Conservation (phyloP, 1,140 invertebrate genomes). For the Drosophila persimilis region DNA sequence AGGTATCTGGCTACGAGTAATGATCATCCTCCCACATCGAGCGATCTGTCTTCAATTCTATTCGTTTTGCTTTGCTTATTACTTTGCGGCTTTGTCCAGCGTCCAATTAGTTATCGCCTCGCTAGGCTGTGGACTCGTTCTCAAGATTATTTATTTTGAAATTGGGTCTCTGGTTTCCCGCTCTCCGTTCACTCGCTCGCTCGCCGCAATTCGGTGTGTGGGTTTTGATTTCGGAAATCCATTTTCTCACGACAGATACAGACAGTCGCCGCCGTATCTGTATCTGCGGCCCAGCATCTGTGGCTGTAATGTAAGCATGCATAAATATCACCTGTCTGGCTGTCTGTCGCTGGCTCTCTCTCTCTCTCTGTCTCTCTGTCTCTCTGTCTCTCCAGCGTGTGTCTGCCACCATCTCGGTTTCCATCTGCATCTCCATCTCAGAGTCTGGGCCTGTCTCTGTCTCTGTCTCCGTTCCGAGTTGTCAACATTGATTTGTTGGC, state of each 20-base stretch:
- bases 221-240: constrained; percentile 56
- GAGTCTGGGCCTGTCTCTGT: constrained; percentile 34
- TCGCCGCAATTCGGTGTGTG: constrained; percentile 25
- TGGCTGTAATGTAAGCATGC: constrained; percentile 61
- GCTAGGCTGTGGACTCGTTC: constrained; percentile 18
- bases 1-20: constrained; percentile 34
- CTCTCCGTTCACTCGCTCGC: constrained; percentile 2
- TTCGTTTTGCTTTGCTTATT: constrained; percentile 5
- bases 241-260: constrained; percentile 72
- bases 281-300: constrained; percentile 41
- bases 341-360: constrained; percentile 33
- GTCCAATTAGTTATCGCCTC: constrained; percentile 36
- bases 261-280: constrained; percentile 37
- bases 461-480: constrained; percentile 41
- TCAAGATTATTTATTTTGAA: constrained; percentile 37
- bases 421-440: constrained; percentile 32
- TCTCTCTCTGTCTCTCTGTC: constrained; percentile 19
- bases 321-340: constrained; percentile 74
- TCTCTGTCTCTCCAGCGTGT: constrained; percentile 9
- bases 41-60: no score
- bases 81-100: constrained; percentile 17
- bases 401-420: constrained; percentile 19
- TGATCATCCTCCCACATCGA: no score
- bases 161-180: constrained; percentile 37
- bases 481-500: constrained; percentile 79